phyloP scores from a whole-genome alignment of 2,888 invertebrate genomes.

The Diarsia brunnea region DNA sequence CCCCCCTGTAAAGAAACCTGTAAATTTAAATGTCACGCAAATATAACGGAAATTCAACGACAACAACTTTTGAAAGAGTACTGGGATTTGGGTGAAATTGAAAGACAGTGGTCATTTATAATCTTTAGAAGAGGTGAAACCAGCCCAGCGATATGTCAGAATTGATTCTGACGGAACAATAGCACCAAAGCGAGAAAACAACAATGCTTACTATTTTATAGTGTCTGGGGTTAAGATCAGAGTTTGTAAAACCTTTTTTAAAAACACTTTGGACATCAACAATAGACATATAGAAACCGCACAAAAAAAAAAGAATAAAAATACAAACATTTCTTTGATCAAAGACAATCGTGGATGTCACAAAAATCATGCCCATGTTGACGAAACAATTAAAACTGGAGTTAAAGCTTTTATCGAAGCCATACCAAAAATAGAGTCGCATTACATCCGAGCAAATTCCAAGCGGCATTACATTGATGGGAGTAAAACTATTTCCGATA shows the following conservation, averaged over 20 bases:
- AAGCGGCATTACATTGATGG: slow-evolving; percentile 12
- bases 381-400: not conserved
- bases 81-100: slow-evolving; percentile 32
- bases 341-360: slow-evolving; percentile 56
- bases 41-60: slow-evolving; percentile 26
- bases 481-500: slow-evolving; percentile 13
- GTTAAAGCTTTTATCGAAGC: slow-evolving; percentile 4
- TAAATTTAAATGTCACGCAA: slow-evolving; percentile 33
- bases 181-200: slow-evolving; percentile 25
- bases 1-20: slow-evolving; percentile 30
- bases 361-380: slow-evolving; percentile 7
- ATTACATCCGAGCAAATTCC: not conserved
- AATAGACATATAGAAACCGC: slow-evolving; percentile 50
- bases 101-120: slow-evolving; percentile 31
- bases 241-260: slow-evolving; percentile 52
- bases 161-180: slow-evolving; percentile 33
- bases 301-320: slow-evolving; percentile 59
- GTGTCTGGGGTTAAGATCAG: slow-evolving; percentile 32
- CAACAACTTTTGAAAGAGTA: slow-evolving; percentile 22
- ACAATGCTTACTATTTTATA: slow-evolving; percentile 40
- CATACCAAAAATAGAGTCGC: slow-evolving; percentile 3
- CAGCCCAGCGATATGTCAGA: slow-evolving; percentile 29
- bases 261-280: slow-evolving; percentile 39
- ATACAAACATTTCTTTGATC: slow-evolving; percentile 54
- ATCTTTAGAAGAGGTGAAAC: slow-evolving; percentile 12